Conservation (phyloP, 2,888 invertebrate species). For the Eurytoma californica region DNA sequence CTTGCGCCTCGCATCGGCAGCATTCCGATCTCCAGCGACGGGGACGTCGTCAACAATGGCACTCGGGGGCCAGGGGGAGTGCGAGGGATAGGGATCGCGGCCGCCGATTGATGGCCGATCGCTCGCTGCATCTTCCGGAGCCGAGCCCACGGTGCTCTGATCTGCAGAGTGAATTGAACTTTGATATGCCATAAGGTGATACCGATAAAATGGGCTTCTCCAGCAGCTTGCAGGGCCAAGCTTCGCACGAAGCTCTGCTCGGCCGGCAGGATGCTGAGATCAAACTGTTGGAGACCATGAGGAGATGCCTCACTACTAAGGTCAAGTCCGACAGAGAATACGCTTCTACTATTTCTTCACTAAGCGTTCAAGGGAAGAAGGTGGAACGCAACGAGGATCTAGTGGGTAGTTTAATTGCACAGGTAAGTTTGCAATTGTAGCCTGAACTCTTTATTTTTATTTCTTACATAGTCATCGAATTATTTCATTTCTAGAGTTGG, state of each 20-base stretch:
- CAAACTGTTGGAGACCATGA: slow-evolving; percentile 93
- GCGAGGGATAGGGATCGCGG: too few relatives aligned
- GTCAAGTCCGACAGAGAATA: slow-evolving; percentile 95
- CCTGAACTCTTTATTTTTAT: not conserved
- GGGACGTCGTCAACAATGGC: too few relatives aligned
- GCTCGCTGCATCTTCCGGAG: not conserved
- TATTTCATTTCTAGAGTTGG: slow-evolving; percentile 79
- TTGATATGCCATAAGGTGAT: slow-evolving; percentile 38
- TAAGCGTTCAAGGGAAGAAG: slow-evolving; percentile 89
- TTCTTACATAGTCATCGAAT: not conserved
- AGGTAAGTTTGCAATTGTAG: slow-evolving; percentile 63
- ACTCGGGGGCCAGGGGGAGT: too few relatives aligned
- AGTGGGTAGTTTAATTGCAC: slow-evolving; percentile 77
- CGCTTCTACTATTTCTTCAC: slow-evolving; percentile 87
- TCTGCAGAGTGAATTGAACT: slow-evolving; percentile 9
- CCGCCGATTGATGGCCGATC: not conserved
- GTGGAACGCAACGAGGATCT: slow-evolving; percentile 86
- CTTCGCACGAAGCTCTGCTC: slow-evolving; percentile 93
- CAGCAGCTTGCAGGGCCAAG: slow-evolving; percentile 88
- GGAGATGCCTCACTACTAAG: slow-evolving; percentile 89
- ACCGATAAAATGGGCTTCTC: slow-evolving; percentile 85
- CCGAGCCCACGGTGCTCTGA: not conserved
- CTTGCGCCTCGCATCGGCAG: not conserved
- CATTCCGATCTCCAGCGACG: slow-evolving; percentile 17
- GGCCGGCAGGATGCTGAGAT: slow-evolving; percentile 95